phyloP scores from a whole-genome alignment of 1,140 invertebrate genomes.

The Steinernema khuongi region DNA sequence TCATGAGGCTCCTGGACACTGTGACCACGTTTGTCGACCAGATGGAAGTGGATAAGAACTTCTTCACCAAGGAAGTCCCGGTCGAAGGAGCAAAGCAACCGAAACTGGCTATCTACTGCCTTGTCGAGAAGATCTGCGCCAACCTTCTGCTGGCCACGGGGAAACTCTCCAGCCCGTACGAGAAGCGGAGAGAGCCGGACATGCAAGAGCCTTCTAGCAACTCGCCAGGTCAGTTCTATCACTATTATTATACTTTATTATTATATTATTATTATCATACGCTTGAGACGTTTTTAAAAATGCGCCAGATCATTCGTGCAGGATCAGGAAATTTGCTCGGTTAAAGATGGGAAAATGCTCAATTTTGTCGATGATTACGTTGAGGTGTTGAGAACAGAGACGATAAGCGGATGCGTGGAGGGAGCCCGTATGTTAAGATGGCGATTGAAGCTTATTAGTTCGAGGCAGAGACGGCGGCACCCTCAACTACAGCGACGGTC shows the following conservation, averaged over 20 bases:
- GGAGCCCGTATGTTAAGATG: slow-evolving; percentile 3
- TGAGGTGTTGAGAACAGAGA: not conserved
- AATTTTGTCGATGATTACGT: not conserved
- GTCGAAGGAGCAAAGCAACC: not conserved
- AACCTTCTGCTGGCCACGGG: slow-evolving; percentile 32
- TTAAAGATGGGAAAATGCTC: not conserved
- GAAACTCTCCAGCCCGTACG: slow-evolving; percentile 31
- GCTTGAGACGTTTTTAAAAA: not conserved
- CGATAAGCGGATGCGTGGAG: not conserved
- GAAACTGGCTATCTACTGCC: slow-evolving; percentile 25
- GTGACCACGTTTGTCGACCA: slow-evolving; percentile 38
- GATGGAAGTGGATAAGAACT: slow-evolving; percentile 40
- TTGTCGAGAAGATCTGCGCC: slow-evolving; percentile 26
- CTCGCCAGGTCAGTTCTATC: not conserved
- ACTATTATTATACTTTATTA: not conserved
- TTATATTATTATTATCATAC: not conserved
- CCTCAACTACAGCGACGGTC: slow-evolving; percentile 31
- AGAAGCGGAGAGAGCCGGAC: slow-evolving; percentile 18
- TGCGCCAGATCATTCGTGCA: not conserved
- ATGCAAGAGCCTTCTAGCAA: not conserved
- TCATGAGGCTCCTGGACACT: slow-evolving; percentile 28
- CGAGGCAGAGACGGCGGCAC: not conserved
- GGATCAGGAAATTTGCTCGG: too few relatives aligned
- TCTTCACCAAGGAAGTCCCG: slow-evolving; percentile 25
- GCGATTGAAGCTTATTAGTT: not conserved